Evolutionary conservation across 2,797 vertebrate species (phyloP), one percentile per base, ranked within the genome.

Genomic region (Salmo trutta): DNA sequence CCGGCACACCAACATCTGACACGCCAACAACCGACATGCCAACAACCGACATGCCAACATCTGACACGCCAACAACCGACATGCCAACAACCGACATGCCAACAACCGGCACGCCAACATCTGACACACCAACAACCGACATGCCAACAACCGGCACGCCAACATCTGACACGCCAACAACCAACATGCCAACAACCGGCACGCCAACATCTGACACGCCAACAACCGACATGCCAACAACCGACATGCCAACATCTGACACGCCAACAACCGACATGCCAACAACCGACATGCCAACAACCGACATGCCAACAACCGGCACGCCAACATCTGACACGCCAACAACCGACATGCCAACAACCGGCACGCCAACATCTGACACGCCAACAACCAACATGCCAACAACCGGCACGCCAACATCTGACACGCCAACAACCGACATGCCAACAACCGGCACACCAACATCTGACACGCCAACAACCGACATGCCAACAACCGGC

Each of bases 101-200:
- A 36, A 68, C 68, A n/a, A 21, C 68, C 19, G 24, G 15, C 14
- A 1, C 2, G 27, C 1, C 17, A 27, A 72, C 51, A 15, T 29
- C 51, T 2, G 1, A 5, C 29, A 0, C 2, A 1, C 51, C 51
- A 59, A 59, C 65, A 31, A 16, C 14, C 10, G 56, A 62, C 59
- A 10, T 15, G 47, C 3, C 27, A n/a, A 71, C 69, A 1, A 16
- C 69, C 10, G n/a, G n/a, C n/a, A n/a, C n/a, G n/a, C n/a, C n/a
- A n/a, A n/a, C n/a, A n/a, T n/a, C n/a, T n/a, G 5, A n/a, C n/a
- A 3, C 0, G 3, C 31, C 5, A 2, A 36, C 31, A 3, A 12
- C 67, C 8, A 3, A 17, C 67, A 3, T 31, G 4, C 3, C 36
- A 17, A 69, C 67, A 3, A 15, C 67, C 3, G 31, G 4, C 31